Conservation (phyloP, 2,797 vertebrate species). For the Picus viridis region DNA sequence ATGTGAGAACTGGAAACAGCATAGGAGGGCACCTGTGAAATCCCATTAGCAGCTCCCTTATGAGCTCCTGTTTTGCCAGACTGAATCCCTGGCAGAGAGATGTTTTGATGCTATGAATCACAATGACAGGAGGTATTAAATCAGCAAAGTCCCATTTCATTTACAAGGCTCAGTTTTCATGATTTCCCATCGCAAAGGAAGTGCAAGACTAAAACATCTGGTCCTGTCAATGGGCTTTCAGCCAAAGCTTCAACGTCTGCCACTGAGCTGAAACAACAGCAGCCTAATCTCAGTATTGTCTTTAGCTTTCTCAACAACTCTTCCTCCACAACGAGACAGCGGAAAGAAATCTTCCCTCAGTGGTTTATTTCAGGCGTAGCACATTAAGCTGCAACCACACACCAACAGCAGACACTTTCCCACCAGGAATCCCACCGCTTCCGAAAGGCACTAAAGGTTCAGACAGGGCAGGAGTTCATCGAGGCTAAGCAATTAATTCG, state of each 20-base stretch:
- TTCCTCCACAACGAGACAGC: slow-evolving; percentile 76
- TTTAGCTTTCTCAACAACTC: slow-evolving; percentile 79
- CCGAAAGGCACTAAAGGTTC: background rate
- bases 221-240: slow-evolving; percentile 73
- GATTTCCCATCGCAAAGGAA: slow-evolving; percentile 72
- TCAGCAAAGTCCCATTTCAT: slow-evolving; percentile 37
- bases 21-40: slow-evolving; percentile 43
- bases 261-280: slow-evolving; percentile 89
- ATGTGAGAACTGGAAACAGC: background rate
- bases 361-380: slow-evolving; percentile 67
- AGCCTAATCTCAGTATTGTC: slow-evolving; percentile 87
- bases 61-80: slow-evolving; percentile 61
- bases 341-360: slow-evolving; percentile 62
- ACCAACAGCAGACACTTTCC: background rate
- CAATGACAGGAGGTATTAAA: slow-evolving; percentile 74
- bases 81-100: slow-evolving; percentile 34
- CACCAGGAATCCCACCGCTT: background rate
- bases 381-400: slow-evolving; percentile 71
- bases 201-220: slow-evolving; percentile 80
- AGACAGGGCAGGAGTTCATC: background rate
- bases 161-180: slow-evolving; percentile 55
- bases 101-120: slow-evolving; percentile 58
- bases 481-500: background rate
- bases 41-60: slow-evolving; percentile 48
- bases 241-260: slow-evolving; percentile 87